These are phyloP conservation scores for Allacma fusca DNA, from an alignment of 2,888 invertebrate genomes.

Conservation along the genomic window DNA sequence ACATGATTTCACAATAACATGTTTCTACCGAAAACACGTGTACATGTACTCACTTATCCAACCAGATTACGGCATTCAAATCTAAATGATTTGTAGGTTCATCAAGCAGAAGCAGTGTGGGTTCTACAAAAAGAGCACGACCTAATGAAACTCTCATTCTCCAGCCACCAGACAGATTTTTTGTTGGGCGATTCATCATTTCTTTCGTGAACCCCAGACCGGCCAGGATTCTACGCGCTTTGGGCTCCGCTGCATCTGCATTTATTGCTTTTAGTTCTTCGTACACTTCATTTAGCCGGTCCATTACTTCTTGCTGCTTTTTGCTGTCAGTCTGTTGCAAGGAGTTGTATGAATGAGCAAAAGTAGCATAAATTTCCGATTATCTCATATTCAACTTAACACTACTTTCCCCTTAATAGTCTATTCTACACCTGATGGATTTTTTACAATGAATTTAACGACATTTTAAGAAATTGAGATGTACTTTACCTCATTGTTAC, in stretches of 20 bases:
- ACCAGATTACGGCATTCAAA: slow-evolving; percentile 99
- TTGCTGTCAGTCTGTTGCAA: slow-evolving; percentile 49
- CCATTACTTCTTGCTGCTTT: slow-evolving; percentile 53
- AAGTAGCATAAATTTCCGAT: no score
- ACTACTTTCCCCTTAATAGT: no score
- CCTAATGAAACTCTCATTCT: slow-evolving; percentile 98
- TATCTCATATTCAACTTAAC: no score
- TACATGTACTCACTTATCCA: slow-evolving; percentile 96
- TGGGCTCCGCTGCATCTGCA: slow-evolving; percentile 96
- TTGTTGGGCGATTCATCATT: slow-evolving; percentile 84
- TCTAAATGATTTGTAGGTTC: slow-evolving; percentile 99
- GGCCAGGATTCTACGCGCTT: slow-evolving; percentile 93
- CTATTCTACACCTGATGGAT: no score
- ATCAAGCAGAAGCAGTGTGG: slow-evolving; percentile 94
- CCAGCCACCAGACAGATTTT: slow-evolving; percentile 85
- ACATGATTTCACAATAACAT: no score
- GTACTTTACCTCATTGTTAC: slow-evolving; percentile 75
- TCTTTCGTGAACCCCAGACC: slow-evolving; percentile 88
- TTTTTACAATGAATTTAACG: no score
- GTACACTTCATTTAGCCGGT: slow-evolving; percentile 73
- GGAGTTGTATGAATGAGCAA: no score
- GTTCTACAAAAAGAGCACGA: slow-evolving; percentile 94
- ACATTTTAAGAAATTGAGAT: no score
- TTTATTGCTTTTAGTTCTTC: slow-evolving; percentile 95
- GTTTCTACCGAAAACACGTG: no score